A percentile compares a stretch with the other conserved stretches of the same genome.
Conservation (phyloP, 2,797 vertebrate genomes). For the Cetoscarus ocellatus region DNA sequence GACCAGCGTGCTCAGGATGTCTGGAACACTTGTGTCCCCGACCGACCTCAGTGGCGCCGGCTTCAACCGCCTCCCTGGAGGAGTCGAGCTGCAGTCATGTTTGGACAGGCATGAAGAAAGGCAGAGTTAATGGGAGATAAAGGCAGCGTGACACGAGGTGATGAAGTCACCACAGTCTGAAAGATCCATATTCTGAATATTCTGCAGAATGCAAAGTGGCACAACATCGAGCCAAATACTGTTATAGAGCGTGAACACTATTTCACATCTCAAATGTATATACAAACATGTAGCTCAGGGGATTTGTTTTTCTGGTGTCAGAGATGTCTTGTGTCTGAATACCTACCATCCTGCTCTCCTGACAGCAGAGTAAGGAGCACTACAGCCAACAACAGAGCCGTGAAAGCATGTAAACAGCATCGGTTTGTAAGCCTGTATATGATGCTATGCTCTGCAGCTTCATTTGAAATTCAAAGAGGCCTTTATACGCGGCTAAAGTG, state of each 20-base stretch:
- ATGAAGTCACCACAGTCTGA: background rate
- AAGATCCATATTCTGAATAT: background rate
- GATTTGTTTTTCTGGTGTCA: constrained; percentile 1
- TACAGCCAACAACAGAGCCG: constrained; percentile 2
- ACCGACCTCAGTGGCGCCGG: constrained; percentile 33
- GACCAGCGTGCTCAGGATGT: constrained; percentile 25
- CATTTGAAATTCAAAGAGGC: background rate
- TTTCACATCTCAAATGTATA: background rate
- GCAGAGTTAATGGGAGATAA: constrained; percentile 8
- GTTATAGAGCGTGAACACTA: background rate
- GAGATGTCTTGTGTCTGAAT: background rate
- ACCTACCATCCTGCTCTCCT: background rate
- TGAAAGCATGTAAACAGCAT: constrained; percentile 1
- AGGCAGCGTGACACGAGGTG: background rate
- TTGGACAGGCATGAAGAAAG: constrained; percentile 12
- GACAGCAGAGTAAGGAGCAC: background rate
- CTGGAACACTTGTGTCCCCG: constrained; percentile 41
- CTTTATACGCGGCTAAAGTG: background rate
- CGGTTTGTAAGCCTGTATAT: background rate
- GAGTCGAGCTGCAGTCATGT: constrained; percentile 16
- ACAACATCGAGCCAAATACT: background rate
- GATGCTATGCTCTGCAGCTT: background rate
- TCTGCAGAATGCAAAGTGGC: too few species aligned
- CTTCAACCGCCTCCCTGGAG: constrained; percentile 3
- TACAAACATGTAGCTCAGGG: background rate